These are phyloP conservation scores for Dryas iulia DNA, from an alignment of 1,140 invertebrate species.

Conservation along the genomic window DNA sequence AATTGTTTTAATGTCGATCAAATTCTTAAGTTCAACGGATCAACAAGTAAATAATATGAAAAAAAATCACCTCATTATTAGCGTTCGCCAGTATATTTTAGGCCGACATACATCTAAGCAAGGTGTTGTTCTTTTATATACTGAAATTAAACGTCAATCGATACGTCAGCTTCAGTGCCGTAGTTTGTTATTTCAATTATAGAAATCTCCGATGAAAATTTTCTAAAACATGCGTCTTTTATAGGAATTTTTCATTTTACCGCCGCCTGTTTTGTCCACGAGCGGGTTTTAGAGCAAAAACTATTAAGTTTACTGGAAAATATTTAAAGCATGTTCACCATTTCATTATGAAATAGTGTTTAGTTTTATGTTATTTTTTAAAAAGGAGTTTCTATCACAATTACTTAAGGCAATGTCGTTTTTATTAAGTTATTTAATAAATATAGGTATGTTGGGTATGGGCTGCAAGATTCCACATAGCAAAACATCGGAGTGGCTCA, in stretches of 20 bases:
- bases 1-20: background rate
- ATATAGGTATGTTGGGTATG: background rate
- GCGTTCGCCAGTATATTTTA: conserved; percentile 19
- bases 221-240: conserved; percentile 66
- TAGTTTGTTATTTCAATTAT: conserved; percentile 74
- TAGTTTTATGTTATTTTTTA: conserved; percentile 7
- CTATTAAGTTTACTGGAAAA: conserved; percentile 26
- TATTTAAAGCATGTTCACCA: conserved; percentile 17
- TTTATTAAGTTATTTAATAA: background rate
- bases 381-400: conserved; percentile 9
- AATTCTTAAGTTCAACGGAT: background rate
- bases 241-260: conserved; percentile 62
- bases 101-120: conserved; percentile 10
- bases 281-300: conserved; percentile 17
- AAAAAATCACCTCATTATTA: conserved; percentile 17
- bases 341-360: conserved; percentile 12
- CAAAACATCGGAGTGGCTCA: no score
- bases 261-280: conserved; percentile 38
- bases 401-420: background rate
- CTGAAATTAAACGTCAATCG: conserved; percentile 69
- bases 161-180: conserved; percentile 53
- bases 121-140: conserved; percentile 37
- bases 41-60: background rate
- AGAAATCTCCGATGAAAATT: conserved; percentile 56
- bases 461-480: background rate